Base-by-base conservation (phyloP, 1,140 invertebrate species). In the Brachionus asplanchnoidis region DNA sequence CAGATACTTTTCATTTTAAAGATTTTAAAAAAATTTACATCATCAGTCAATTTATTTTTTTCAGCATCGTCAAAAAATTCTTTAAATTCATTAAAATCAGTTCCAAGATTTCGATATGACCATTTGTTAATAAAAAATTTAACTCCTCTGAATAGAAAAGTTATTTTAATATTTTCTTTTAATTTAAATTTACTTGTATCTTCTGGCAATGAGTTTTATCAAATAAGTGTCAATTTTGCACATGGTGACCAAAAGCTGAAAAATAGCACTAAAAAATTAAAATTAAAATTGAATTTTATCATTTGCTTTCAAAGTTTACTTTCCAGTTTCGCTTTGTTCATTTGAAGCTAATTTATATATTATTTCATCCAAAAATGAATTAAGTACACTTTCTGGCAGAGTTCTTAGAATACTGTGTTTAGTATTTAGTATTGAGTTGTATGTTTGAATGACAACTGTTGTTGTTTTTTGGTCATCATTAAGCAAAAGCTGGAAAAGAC, bases 381-480 rank as follows among this genome's bases (percentile, higher is more conserved):
- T 23, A 1, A 82, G 42, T 9, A 46, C 36, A 65, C 12, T 68
- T 40, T 82, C 53, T 20, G 20, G 28, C 2, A 82, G 7, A 65
- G 14, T 60, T 20, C 60, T 46, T 2, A 82, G n/a, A 17, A 66
- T 36, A 26, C 9, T 82, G 14, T 65, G 66, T 82, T 82, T 82
- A n/a, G 20, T 20, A 40, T 82, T 82, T 6, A 82, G 14, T 9
- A 82, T 28, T 65, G 56, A 7, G 23, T 68, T 65, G 17, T 65
- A 65, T 23, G 50, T 28, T 26, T 82, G 28, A 42, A 82, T 68
- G 12, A 82, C 79, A 36, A 82, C 60, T 14, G 79, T 17, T 60
- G 79, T 23, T 44, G 79, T 82, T 40, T 60, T 26, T 28, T 82
- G 79, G 26, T 82, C 79, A 68, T 82, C 79, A 26, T 68, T 82